Evolutionary conservation across 2,113 vertebrate species (phyloP).

Genomic region (Butorides virescens): DNA sequence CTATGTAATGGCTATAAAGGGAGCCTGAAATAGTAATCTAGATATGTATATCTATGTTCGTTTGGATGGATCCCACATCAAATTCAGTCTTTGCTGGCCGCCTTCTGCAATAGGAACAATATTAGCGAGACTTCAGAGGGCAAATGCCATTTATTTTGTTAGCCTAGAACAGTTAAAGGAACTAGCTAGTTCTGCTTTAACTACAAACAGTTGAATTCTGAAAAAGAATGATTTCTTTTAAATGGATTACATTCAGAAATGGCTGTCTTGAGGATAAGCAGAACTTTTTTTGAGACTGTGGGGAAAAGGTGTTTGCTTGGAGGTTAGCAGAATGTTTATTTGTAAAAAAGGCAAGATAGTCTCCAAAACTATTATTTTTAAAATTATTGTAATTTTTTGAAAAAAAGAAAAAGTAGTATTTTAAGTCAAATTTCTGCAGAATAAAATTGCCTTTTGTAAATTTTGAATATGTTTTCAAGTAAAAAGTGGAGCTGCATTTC

Average conservation of each 20-base stretch:
- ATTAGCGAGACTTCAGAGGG: neutral
- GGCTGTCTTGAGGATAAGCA: neutral
- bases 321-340: neutral
- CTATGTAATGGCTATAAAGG: neutral
- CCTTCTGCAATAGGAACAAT: fast-evolving
- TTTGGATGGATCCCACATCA: neutral
- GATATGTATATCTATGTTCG: neutral
- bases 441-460: neutral
- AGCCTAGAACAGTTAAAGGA: neutral
- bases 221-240: neutral
- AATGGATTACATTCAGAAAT: neutral
- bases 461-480: neutral
- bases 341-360: neutral
- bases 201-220: neutral
- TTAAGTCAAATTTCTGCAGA: neutral
- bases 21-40: neutral
- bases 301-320: neutral
- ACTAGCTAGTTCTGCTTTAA: neutral
- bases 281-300: neutral
- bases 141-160: neutral
- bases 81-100: neutral
- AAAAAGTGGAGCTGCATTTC: neutral
- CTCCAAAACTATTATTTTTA: neutral
- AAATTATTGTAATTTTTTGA: neutral
- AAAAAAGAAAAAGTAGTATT: neutral